Conservation (phyloP, 2,797 vertebrate genomes). For the Tenualosa thibaudeaui region DNA sequence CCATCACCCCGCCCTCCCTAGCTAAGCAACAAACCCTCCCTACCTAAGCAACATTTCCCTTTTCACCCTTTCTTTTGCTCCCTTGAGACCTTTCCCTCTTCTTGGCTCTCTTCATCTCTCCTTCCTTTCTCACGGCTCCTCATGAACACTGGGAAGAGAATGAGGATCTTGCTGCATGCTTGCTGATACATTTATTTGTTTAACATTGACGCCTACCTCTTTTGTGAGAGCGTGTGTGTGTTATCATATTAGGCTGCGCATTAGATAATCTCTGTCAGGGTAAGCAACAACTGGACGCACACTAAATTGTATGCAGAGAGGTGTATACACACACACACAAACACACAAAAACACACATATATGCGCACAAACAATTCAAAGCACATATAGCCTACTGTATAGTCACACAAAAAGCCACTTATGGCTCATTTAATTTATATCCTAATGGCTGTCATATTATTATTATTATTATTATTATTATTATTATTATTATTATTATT, state of each 20-base stretch:
- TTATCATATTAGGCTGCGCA: neutral
- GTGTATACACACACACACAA: neutral
- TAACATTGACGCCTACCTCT: conserved; percentile 37
- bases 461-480: too few species aligned
- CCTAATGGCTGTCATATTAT: neutral
- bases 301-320: neutral
- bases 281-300: neutral
- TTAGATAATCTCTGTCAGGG: neutral
- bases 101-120: neutral
- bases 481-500: too few species aligned
- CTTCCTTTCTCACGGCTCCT: neutral
- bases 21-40: neutral
- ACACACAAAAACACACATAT: neutral
- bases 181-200: conserved; percentile 30
- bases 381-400: neutral
- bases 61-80: neutral
- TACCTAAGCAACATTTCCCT: neutral
- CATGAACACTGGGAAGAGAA: conserved; percentile 8
- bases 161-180: conserved; percentile 22
- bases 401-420: neutral
- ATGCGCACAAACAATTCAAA: neutral
- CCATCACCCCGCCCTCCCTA: neutral
- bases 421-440: neutral
- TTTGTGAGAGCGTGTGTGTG: neutral
- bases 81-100: neutral